Base-by-base conservation (phyloP, 2,888 invertebrate genomes). In the Balanococcus diminutus region DNA sequence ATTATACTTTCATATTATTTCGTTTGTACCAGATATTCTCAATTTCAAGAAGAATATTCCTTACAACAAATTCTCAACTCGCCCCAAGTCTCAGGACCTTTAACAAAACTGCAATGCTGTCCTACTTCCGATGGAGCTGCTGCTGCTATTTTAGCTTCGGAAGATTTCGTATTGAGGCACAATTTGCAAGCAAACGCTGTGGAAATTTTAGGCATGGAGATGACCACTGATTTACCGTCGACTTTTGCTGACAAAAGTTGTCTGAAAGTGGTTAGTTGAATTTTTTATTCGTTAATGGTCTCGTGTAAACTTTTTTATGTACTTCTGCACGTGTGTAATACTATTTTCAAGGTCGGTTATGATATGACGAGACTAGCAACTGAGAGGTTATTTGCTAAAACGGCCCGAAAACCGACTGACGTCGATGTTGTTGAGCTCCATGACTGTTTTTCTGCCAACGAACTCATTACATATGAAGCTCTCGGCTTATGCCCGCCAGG, bases 121-220 rank as follows among this genome's bases (percentile, higher is more conserved):
- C 99, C 99, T 0, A 99, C 99, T 0, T 98, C 98, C 81, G 98
- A 99, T 91, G 99, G 99, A n/a, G 94, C 97, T 0, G 99, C 97
- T 31, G 98, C 98, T 31, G 98, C 95, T 0, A 92, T 99, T 87
- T 89, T 99, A 67, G 98, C 95, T 87, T 96, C 96, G 11, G 98
- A 99, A 90, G 93, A 94, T 16, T 99, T 98, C 90, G 97, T 99
- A 0, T 93, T 92, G 87, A 92, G 92, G 42, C 95, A 97, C 89
- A 94, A 95, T 6, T 92, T 99, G 16, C 94, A 97, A 89, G 91
- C 91, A 0, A 94, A 95, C 89, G 99, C 99, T 19, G 95, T 99
- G 0, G 98, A 99, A 91, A 98, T 99, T 88, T 90, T 98, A 85
- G 98, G 96, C 32, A 96, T 99, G 94, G 97, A 98, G 92, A 97